Evolutionary conservation across 2,797 vertebrate species (phyloP).

Genomic region (Pseudomugil tenellus): DNA sequence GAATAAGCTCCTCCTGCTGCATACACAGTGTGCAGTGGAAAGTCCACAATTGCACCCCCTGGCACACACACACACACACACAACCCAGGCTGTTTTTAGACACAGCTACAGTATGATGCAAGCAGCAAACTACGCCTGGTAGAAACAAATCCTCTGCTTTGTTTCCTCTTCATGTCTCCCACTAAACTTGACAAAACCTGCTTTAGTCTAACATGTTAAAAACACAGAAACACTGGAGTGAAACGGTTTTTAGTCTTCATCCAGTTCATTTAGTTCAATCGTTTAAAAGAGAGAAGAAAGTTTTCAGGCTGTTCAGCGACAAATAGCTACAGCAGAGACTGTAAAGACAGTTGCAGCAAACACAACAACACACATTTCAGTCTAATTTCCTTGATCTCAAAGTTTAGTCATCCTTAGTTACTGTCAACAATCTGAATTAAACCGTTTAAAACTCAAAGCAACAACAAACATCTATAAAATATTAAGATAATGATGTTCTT

Average conservation of each 20-base stretch:
- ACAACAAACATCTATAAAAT: too few species aligned
- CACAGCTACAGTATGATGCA: rapidly evolving
- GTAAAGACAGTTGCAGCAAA: too few species aligned
- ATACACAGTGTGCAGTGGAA: not conserved
- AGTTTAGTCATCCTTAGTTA: too few species aligned
- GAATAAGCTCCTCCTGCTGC: conserved; percentile 22
- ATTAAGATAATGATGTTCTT: not conserved
- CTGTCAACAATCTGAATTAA: not conserved
- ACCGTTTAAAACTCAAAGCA: too few species aligned
- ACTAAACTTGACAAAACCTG: not conserved
- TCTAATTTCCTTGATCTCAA: too few species aligned
- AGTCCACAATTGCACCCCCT: conserved; percentile 2
- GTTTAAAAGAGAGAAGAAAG: not conserved
- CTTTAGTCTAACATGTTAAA: not conserved
- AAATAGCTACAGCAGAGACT: not conserved
- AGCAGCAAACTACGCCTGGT: not conserved
- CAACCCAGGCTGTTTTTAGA: conserved; percentile 2
- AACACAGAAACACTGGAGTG: too few species aligned
- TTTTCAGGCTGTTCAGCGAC: not conserved
- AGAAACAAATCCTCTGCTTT: not conserved
- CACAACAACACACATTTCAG: too few species aligned
- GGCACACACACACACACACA: not conserved
- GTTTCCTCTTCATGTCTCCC: not conserved
- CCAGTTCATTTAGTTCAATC: too few species aligned
- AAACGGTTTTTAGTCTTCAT: too few species aligned